Evolutionary conservation across 2,888 invertebrate genomes (phyloP), one percentile per base, ranked within the genome.

Genomic region (Petrolisthes manimaculis): DNA sequence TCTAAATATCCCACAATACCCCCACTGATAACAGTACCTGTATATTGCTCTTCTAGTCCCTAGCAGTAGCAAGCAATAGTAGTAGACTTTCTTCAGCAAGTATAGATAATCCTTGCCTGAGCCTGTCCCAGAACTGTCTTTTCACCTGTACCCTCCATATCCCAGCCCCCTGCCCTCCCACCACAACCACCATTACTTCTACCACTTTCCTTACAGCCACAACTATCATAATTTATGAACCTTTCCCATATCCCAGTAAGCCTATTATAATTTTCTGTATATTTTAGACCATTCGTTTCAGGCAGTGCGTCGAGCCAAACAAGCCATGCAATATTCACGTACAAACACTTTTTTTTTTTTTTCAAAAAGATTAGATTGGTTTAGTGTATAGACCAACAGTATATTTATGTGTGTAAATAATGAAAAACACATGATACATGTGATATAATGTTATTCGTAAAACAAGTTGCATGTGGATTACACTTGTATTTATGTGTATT

Each of bases 381-480:
- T 71, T 71, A 71, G 71, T 71, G 71, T 71, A 71, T 21, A 71
- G 21, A 71, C n/a, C 21, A 71, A 8, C 21, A 8, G 21, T 79
- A 79, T 54, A 3, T 79, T 79, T 79, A n/a, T 79, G 55, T 79
- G 55, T 79, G 79, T 54, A 79, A 24, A 53, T n/a, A 53, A 53
- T 53, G 55, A 79, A 79, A 79, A 53, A 37, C 54, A 79, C 55
- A 54, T 79, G 53, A 54, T 79, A 79, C 54, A 79, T 79, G 53
- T 54, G 54, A 79, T 6, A 79, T 79, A 79, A n/a, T 54, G 12
- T 54, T 54, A 79, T 4, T 37, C 9, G 6, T 12, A 14, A 53
- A 77, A 37, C 9, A 77, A 79, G 79, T 55, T 79, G 79, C 79
- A 79, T 79, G 79, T 79, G 54, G 79, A 53, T 18, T 55, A 53